Conservation (phyloP, 2,888 invertebrate species). For the Erebia palarica region DNA sequence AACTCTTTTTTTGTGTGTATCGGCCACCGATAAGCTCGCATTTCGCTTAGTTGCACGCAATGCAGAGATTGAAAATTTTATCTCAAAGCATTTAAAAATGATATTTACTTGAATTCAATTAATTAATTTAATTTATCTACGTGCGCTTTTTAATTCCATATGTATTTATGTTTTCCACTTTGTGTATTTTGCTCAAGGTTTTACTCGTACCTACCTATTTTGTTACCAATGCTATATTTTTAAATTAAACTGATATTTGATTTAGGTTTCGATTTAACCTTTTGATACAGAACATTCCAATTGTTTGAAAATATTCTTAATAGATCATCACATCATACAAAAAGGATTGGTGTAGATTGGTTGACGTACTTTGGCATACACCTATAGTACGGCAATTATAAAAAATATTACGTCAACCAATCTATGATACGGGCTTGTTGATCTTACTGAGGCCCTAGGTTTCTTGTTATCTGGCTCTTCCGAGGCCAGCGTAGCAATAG, state of each 20-base stretch:
- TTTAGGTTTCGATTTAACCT: not conserved
- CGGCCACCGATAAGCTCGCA: slow-evolving; percentile 59
- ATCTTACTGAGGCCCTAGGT: too few relatives aligned
- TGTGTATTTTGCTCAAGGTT: not conserved
- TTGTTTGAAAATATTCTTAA: not conserved
- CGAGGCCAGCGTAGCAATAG: too few relatives aligned
- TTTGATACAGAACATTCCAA: not conserved
- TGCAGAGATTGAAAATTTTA: slow-evolving; percentile 15
- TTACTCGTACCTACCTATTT: too few relatives aligned
- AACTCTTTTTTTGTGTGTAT: slow-evolving; percentile 78
- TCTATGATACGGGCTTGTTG: too few relatives aligned
- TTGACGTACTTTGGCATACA: too few relatives aligned
- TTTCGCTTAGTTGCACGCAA: slow-evolving; percentile 16
- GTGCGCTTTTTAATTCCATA: not conserved
- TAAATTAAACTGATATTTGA: not conserved
- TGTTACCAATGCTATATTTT: not conserved
- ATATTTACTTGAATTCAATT: not conserved
- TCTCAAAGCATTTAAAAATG: slow-evolving; percentile 18
- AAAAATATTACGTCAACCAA: too few relatives aligned
- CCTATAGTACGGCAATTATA: too few relatives aligned
- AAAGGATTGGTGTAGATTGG: too few relatives aligned
- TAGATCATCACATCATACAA: too few relatives aligned
- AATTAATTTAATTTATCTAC: not conserved
- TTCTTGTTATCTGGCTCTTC: too few relatives aligned
- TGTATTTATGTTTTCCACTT: not conserved